Conservation (phyloP, 2,113 vertebrate genomes). For the Lepus europaeus region DNA sequence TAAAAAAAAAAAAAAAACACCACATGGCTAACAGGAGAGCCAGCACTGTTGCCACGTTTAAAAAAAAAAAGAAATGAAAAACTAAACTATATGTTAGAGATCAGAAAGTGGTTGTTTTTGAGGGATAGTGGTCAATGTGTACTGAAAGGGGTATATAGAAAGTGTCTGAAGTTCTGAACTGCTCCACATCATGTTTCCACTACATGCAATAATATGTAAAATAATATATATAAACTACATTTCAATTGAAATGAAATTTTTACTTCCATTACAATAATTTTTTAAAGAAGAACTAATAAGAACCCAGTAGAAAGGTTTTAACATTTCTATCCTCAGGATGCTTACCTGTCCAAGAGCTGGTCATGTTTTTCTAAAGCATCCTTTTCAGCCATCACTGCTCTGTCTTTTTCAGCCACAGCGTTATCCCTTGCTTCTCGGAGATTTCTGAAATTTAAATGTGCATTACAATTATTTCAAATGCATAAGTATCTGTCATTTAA, state of each 20-base stretch:
- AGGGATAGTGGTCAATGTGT: background rate
- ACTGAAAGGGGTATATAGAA: background rate
- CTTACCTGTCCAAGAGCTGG: conserved; percentile 96
- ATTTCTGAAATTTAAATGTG: conserved; percentile 88
- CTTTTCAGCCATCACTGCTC: conserved; percentile 92
- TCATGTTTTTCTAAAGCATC: conserved; percentile 94
- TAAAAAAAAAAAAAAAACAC: too few relatives aligned
- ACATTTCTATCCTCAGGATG: conserved; percentile 64
- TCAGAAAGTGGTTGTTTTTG: background rate
- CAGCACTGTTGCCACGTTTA: too few relatives aligned
- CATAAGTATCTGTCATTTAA: conserved; percentile 41
- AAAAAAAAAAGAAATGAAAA: background rate
- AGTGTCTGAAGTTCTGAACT: background rate
- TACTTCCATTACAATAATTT: conserved; percentile 33
- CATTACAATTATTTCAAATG: conserved; percentile 50
- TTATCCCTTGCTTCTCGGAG: conserved; percentile 96
- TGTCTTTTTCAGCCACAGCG: conserved; percentile 94
- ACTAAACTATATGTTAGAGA: background rate
- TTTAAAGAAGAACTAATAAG: background rate
- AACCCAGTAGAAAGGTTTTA: background rate
- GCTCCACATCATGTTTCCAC: background rate
- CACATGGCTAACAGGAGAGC: too few relatives aligned
- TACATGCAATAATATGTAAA: background rate
- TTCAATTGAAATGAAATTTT: conserved; percentile 49
- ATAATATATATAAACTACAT: background rate